phyloP scores from a whole-genome alignment of 2,113 vertebrate species.

The Lepidothrix coronata region DNA sequence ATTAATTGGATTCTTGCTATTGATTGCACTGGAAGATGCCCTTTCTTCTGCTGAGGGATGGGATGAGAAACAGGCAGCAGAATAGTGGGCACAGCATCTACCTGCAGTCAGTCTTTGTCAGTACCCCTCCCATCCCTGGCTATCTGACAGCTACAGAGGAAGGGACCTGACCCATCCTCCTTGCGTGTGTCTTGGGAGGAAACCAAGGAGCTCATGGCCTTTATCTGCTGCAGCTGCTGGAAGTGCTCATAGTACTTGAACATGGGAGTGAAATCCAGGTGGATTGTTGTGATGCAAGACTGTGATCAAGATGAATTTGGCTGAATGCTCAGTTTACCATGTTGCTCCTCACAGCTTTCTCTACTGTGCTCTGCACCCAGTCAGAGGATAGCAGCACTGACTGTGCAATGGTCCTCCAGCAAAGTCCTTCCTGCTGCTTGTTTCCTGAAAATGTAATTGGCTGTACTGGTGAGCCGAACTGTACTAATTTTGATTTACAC shows the following conservation, averaged over 20 bases:
- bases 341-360: background rate
- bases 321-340: background rate
- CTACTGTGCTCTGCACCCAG: background rate
- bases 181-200: background rate
- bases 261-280: background rate
- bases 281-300: background rate
- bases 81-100: background rate
- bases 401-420: background rate
- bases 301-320: rapidly evolving
- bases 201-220: rapidly evolving
- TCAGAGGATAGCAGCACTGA: background rate
- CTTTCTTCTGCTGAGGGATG: background rate
- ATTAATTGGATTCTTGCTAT: background rate
- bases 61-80: background rate
- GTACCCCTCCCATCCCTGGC: background rate
- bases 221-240: background rate
- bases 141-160: background rate
- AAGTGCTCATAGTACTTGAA: background rate
- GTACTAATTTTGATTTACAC: background rate
- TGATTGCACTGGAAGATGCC: background rate
- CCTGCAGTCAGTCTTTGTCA: background rate
- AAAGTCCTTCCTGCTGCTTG: background rate
- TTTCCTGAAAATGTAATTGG: background rate
- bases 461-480: background rate
- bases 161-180: background rate